Percentiles rank a stretch among this genome's conserved stretches.
Evolutionary conservation across 2,797 vertebrate genomes (phyloP).

Genomic region (Hypotaenidia okinawae): DNA sequence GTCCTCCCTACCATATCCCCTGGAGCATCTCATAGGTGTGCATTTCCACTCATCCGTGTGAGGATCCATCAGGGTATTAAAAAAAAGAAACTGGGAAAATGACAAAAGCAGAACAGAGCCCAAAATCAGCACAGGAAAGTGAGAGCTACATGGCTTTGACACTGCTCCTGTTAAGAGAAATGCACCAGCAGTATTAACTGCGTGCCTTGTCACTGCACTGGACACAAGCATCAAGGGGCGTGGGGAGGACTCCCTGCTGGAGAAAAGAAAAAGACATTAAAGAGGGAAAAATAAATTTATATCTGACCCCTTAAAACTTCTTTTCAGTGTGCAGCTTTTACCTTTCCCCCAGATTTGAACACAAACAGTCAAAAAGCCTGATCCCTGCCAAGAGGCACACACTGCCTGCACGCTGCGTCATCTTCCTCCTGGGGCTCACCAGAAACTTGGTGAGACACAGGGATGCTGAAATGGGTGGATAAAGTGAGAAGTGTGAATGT

Average conservation of each 20-base stretch:
- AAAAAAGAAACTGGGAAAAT: not conserved
- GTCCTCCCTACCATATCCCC: not conserved
- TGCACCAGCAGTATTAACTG: not conserved
- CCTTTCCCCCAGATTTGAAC: not conserved
- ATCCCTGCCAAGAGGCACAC: not conserved
- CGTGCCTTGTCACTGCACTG: not conserved
- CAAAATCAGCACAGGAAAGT: not conserved
- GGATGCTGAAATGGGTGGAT: rapidly evolving
- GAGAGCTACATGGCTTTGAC: not conserved
- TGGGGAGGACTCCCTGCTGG: not conserved
- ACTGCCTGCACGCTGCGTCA: rapidly evolving
- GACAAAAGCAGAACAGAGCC: not conserved
- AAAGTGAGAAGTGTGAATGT: rapidly evolving
- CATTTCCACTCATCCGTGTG: not conserved
- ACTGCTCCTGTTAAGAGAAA: not conserved
- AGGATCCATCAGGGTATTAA: not conserved
- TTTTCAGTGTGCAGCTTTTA: not conserved
- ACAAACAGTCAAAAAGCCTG: not conserved
- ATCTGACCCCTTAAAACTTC: not conserved
- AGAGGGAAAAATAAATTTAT: not conserved
- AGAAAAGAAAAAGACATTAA: not conserved
- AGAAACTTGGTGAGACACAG: not conserved
- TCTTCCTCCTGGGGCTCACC: not conserved
- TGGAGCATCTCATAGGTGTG: not conserved
- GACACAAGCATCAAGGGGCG: not conserved